Conservation (phyloP, 2,888 invertebrate species). For the Rhagonycha lutea region DNA sequence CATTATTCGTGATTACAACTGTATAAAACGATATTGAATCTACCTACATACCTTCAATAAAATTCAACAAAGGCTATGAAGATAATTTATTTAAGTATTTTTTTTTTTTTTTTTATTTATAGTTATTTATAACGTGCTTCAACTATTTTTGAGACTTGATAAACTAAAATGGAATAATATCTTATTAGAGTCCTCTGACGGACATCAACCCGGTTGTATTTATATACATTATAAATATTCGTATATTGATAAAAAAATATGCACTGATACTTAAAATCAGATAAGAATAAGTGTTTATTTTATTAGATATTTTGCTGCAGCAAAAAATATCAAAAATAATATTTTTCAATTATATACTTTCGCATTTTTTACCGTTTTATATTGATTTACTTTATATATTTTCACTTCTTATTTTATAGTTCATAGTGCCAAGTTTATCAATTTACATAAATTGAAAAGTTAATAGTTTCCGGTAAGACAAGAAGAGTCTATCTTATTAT, state of each 20-base stretch:
- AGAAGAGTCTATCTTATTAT: neutral
- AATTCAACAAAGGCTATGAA: neutral
- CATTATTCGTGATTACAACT: too few species aligned
- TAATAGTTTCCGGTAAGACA: neutral
- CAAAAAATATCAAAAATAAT: neutral
- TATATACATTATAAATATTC: too few species aligned
- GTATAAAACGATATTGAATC: too few species aligned
- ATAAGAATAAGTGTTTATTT: neutral
- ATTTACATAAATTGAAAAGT: neutral
- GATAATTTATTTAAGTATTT: neutral
- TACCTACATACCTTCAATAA: too few species aligned
- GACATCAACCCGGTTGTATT: neutral
- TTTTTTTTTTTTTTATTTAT: too few species aligned
- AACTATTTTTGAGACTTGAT: too few species aligned
- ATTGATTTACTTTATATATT: neutral
- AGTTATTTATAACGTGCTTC: too few species aligned
- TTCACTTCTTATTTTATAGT: neutral
- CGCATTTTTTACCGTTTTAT: neutral
- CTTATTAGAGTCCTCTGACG: neutral
- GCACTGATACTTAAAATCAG: neutral
- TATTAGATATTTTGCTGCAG: too few species aligned
- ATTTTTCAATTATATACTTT: neutral
- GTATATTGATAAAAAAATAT: neutral
- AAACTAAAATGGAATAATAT: neutral
- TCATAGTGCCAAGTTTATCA: neutral